A percentile compares a stretch with the other conserved stretches of the same genome.
phyloP scores from a whole-genome alignment of 2,113 vertebrate genomes.

The Coregonus clupeaformis region DNA sequence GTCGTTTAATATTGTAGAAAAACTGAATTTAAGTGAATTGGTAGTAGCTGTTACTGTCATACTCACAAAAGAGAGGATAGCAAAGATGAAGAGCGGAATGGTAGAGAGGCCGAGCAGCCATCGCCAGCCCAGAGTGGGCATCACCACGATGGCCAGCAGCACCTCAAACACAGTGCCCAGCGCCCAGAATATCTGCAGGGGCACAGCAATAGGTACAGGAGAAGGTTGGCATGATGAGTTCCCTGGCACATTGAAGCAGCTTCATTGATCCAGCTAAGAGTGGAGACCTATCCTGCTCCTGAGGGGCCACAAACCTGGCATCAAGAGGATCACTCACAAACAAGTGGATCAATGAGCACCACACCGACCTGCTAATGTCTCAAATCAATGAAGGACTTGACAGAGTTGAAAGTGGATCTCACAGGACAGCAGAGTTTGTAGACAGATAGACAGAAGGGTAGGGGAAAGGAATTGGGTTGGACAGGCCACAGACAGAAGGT shows the following conservation, averaged over 20 bases:
- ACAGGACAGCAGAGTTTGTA: neutral
- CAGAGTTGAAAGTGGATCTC: neutral
- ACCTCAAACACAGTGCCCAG: conserved; percentile 96
- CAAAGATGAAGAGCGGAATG: conserved; percentile 89
- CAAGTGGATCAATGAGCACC: neutral
- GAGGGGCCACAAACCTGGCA: neutral
- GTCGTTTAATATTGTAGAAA: neutral
- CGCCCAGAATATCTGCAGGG: conserved; percentile 92
- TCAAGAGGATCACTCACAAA: neutral
- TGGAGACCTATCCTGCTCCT: neutral
- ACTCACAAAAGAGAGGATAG: conserved; percentile 90
- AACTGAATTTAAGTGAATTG: neutral
- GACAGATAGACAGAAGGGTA: neutral
- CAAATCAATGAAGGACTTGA: neutral
- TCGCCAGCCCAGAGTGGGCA: conserved; percentile 97
- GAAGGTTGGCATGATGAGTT: neutral
- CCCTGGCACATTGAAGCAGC: neutral
- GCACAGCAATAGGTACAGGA: conserved; percentile 8
- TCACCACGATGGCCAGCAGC: conserved; percentile 90
- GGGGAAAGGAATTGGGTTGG: neutral
- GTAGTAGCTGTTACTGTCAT: neutral
- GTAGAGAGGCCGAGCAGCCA: conserved; percentile 95
- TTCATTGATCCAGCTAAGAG: conserved; percentile 4
- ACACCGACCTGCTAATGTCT: neutral
- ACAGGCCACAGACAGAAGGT: neutral